Percentiles rank a stretch among this genome's conserved stretches.
Conservation (phyloP, 1,140 invertebrate species). For the Ectropis grisescens region DNA sequence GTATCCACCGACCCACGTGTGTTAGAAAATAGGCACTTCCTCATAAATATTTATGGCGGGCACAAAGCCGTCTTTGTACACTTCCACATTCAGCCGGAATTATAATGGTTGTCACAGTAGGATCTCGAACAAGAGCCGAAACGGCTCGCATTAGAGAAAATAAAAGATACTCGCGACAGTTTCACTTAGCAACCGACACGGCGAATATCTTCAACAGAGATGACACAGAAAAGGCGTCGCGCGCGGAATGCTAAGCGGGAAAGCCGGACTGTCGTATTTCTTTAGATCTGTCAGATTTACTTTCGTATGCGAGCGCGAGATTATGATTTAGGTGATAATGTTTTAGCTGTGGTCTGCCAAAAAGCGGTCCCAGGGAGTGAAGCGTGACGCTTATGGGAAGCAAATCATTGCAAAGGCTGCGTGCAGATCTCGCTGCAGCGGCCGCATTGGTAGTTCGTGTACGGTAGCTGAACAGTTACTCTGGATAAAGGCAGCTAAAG, state of each 20-base stretch:
- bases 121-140: slow-evolving; percentile 59
- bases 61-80: slow-evolving; percentile 58
- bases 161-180: slow-evolving; percentile 54
- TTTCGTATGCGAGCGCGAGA: background rate
- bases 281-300: background rate
- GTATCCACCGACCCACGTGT: slow-evolving; percentile 54
- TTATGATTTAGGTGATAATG: background rate
- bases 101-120: slow-evolving; percentile 62
- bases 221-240: slow-evolving; percentile 35
- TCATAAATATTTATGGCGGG: slow-evolving; percentile 63
- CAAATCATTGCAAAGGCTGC: slow-evolving; percentile 19
- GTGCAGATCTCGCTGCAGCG: slow-evolving; percentile 42
- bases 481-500: slow-evolving; percentile 31
- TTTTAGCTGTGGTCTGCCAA: slow-evolving; percentile 29
- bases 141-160: slow-evolving; percentile 52
- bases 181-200: slow-evolving; percentile 55
- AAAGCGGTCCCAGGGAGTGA: slow-evolving; percentile 42
- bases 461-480: slow-evolving; percentile 50
- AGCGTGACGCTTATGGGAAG: slow-evolving; percentile 13
- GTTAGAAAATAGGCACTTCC: slow-evolving; percentile 55
- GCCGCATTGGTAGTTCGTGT: slow-evolving; percentile 25
- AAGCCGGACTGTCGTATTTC: slow-evolving; percentile 1
- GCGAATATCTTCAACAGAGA: slow-evolving; percentile 36
- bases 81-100: slow-evolving; percentile 61
- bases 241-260: slow-evolving; percentile 23